Evolutionary conservation across 2,888 invertebrate species (phyloP).

Genomic region (Cantharis nigra): DNA sequence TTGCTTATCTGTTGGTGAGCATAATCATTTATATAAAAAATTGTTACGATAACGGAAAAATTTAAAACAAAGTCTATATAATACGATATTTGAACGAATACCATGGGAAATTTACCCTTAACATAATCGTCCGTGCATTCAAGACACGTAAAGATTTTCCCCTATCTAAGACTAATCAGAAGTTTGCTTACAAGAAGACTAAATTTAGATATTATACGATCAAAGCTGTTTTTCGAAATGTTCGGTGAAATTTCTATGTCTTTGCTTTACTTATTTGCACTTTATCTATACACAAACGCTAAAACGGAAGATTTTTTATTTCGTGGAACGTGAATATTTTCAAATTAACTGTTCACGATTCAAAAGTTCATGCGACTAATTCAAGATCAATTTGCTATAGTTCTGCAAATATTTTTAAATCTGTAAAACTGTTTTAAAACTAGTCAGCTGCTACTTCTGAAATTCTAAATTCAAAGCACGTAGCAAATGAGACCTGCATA

Average conservation of each 20-base stretch:
- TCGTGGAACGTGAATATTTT: not conserved
- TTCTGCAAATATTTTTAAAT: conserved; percentile 19
- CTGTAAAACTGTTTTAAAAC: conserved; percentile 14
- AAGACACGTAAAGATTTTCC: conserved; percentile 38
- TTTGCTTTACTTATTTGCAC: conserved; percentile 23
- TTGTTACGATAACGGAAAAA: not conserved
- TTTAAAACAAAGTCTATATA: not conserved
- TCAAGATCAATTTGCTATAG: not conserved
- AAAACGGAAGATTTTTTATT: not conserved
- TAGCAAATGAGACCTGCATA: conserved; percentile 14
- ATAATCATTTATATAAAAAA: not conserved
- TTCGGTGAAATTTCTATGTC: conserved; percentile 30
- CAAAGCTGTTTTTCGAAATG: conserved; percentile 33
- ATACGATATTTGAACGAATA: not conserved
- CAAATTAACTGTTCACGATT: not conserved
- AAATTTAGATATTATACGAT: conserved; percentile 41
- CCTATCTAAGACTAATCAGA: conserved; percentile 41
- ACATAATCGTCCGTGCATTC: conserved; percentile 28
- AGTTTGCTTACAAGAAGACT: conserved; percentile 35
- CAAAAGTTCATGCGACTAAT: not conserved
- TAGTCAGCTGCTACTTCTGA: conserved; percentile 19
- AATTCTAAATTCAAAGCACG: conserved; percentile 13
- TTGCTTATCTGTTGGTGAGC: not conserved
- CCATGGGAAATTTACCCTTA: conserved; percentile 4
- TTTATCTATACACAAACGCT: not conserved